Percentiles rank a stretch among this genome's conserved stretches.
Evolutionary conservation across 2,113 vertebrate genomes (phyloP).

Genomic region (Vanacampus margaritifer): DNA sequence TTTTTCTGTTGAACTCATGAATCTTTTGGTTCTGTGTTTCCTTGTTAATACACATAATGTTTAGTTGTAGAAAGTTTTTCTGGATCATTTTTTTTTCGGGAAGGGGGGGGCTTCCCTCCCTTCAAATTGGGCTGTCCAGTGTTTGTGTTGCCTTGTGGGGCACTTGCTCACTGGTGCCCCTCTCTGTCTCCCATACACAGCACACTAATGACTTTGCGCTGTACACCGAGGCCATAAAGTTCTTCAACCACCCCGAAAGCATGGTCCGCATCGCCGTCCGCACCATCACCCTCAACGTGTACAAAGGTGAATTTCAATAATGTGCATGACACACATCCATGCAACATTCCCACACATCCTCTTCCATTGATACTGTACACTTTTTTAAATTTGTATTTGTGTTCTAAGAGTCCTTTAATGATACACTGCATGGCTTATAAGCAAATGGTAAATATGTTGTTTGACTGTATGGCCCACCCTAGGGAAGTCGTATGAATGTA

Average conservation of each 20-base stretch:
- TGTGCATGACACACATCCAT: background rate
- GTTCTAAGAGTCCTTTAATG: too few relatives aligned
- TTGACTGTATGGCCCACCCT: too few relatives aligned
- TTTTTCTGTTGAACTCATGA: too few relatives aligned
- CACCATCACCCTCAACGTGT: conserved; percentile 98
- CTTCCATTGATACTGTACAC: background rate
- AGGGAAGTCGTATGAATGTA: too few relatives aligned
- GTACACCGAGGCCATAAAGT: conserved; percentile 99
- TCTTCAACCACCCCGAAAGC: conserved; percentile 99
- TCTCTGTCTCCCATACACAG: conserved; percentile 79
- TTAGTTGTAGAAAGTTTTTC: too few relatives aligned
- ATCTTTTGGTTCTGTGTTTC: too few relatives aligned
- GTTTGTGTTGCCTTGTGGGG: conserved; percentile 25
- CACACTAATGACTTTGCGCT: conserved; percentile 99
- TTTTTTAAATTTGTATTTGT: background rate
- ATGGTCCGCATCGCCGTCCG: conserved; percentile 98
- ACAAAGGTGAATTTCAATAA: conserved; percentile 85
- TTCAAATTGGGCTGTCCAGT: background rate
- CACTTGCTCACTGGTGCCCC: conserved; percentile 49
- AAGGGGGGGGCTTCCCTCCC: too few relatives aligned
- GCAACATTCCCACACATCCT: conserved; percentile 7
- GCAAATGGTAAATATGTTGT: too few relatives aligned
- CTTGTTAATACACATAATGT: too few relatives aligned
- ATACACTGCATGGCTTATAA: too few relatives aligned
- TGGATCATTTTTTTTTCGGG: too few relatives aligned